Evolutionary conservation across 2,113 vertebrate species (phyloP), one percentile per base, ranked within the genome.

Genomic region (Leptosomus discolor): DNA sequence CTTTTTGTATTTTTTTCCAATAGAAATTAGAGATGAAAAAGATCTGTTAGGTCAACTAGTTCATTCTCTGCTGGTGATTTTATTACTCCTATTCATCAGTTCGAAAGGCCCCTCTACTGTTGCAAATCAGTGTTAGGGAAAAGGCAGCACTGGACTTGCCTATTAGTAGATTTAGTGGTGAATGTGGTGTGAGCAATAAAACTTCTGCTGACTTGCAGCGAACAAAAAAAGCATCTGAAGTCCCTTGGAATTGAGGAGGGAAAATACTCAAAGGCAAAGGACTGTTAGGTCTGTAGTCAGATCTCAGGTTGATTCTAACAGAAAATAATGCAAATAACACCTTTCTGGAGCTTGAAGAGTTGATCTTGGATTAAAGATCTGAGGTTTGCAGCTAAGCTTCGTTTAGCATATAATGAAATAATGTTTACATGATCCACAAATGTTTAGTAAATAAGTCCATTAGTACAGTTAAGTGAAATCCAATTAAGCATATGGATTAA

Each of bases 301-400:
- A 56, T 85, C 63, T 79, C 37, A 80, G 53, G 85, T 29, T 93
- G 53, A 95, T 93, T 36, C 36, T 81, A 79, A 77, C 39, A 85
- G 91, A 97, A 96, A 96, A 92, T 57, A 95, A 86, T 85, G 48
- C 17, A 95, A 96, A 90, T 79, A 92, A 88, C 88, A 61, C 39
- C n/a, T 85, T 90, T 89, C 43, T 89, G 69, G 92, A 94, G 70
- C 70, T 80, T 54, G 94, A 80, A 92, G 57, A 95, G 74, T 95
- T 96, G 75, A 80, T 92, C 92, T 92, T 96, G 76, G 93, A 88
- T 95, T 97, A 85, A 96, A 96, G 85, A 95, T 51, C 93, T 97
- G 87, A 97, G 86, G 41, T 80, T 97, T 81, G 65, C 18, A 94
- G 90, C 87, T 97, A 91, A 97, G 68, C 67, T 96, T 95, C 54